Conservation (phyloP, 2,888 invertebrate species). For the Calliscelio sp. region DNA sequence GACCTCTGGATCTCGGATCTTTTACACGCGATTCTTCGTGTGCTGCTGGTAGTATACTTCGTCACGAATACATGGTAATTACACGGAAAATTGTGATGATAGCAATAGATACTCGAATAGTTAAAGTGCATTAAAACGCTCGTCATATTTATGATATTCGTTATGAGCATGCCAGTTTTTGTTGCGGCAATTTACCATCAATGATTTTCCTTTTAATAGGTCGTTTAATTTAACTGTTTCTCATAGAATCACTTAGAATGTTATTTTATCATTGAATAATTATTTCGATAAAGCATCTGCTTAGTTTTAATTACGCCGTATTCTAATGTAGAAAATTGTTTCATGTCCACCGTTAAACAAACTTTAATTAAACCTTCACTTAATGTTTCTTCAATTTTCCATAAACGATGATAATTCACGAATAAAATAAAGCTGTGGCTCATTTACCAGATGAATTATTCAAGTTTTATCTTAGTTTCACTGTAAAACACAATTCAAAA, state of each 20-base stretch:
- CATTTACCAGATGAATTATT: too few species aligned
- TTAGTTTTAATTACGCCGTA: too few species aligned
- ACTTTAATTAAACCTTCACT: too few species aligned
- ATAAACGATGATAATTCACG: too few species aligned
- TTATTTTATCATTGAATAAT: neutral
- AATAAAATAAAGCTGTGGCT: too few species aligned
- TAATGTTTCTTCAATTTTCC: too few species aligned
- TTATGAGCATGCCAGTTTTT: conserved; percentile 36
- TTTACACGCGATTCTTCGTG: conserved; percentile 71
- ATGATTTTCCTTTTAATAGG: conserved; percentile 24
- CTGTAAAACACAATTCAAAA: too few species aligned
- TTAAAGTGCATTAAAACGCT: conserved; percentile 48
- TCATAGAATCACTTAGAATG: neutral
- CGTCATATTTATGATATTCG: conserved; percentile 40
- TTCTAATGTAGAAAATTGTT: too few species aligned
- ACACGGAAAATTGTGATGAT: conserved; percentile 63
- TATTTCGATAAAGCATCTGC: neutral
- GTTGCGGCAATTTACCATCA: conserved; percentile 2
- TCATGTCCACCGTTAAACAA: too few species aligned
- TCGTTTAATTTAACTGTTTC: conserved; percentile 8
- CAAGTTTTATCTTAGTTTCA: too few species aligned
- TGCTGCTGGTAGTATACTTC: conserved; percentile 54
- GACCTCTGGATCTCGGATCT: conserved; percentile 72
- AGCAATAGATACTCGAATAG: conserved; percentile 53
- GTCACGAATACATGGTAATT: conserved; percentile 69